Evolutionary conservation across 1,140 invertebrate species (phyloP), one percentile per base, ranked within the genome.

Genomic region (Lerema accius): DNA sequence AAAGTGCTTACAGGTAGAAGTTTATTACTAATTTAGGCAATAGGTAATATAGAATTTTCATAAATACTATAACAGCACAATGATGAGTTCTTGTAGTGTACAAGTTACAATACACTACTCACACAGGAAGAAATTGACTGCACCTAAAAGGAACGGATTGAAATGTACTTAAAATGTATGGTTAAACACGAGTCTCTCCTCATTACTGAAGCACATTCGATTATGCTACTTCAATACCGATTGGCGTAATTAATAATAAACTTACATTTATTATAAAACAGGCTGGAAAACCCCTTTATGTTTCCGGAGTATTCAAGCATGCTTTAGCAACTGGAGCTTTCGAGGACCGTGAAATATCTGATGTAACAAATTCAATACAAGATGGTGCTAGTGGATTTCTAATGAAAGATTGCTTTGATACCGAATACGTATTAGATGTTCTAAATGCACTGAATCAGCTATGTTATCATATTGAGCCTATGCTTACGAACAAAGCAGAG

Each of bases 281-380:
- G 84, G 74, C 66, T n/a, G 84, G 84, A 4, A 87, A 82, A 65
- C 79, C 82, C 15, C 67, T 78, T 9, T 84, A 62, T 63, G 19
- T 86, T 37, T 81, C 76, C 10, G 81, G 72, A 16, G 51, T 82
- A 13, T 77, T 85, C 15, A 39, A 60, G 53, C 39, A 66, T n/a
- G 69, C 69, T 14, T 32, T 84, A 0, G 17, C 40, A 42, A 63
- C 16, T 43, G 81, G 80, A 13, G 7, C 28, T 5, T 68, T 76
- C 28, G 39, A 37, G 15, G 65, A 73, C 60, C 55, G 43, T 50
- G 82, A 87, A 56, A 62, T 78, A 39, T 64, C 77, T 40, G 84
- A 87, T 51, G 69, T 84, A 2, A 72, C 76, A 0, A 81, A 84
- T 45, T 76, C 81, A 4, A 46, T 87, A 23, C 60, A 84, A n/a